These are phyloP conservation scores for Calliopum simillimum DNA, from an alignment of 2,888 invertebrate species.

Conservation along the genomic window DNA sequence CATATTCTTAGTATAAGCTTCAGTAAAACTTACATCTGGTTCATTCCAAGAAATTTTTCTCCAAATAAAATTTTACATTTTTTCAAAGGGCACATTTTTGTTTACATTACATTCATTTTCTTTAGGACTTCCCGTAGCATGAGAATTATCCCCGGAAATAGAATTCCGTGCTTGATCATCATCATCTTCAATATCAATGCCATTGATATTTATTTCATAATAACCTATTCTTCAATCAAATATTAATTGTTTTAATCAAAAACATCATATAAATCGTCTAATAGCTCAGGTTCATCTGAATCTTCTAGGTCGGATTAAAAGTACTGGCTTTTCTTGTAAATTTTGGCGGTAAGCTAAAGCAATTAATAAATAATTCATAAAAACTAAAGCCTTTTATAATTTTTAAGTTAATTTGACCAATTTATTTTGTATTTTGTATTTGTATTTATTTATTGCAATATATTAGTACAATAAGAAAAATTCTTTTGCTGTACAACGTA, in stretches of 20 bases:
- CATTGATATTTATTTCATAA: conserved; percentile 20
- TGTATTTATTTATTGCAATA: no score
- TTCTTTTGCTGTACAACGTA: no score
- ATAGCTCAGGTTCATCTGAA: conserved; percentile 18
- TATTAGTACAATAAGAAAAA: no score
- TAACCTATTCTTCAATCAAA: conserved; percentile 23
- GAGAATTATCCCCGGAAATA: no score
- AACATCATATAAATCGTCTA: conserved; percentile 20
- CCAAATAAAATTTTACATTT: conserved; percentile 11
- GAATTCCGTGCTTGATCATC: not conserved
- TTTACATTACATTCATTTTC: not conserved
- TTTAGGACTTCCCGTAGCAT: not conserved
- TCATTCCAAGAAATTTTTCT: conserved; percentile 11
- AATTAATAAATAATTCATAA: no score
- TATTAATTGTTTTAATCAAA: conserved; percentile 25
- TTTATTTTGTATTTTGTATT: no score
- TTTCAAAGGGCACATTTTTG: conserved; percentile 15
- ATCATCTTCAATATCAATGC: conserved; percentile 24
- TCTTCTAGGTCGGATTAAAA: conserved; percentile 27
- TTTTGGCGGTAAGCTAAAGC: no score
- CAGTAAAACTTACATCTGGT: no score
- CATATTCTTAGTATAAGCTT: no score
- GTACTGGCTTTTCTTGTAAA: no score
- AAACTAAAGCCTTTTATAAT: no score
- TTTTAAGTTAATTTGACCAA: no score